phyloP scores from a whole-genome alignment of 2,888 invertebrate species.

The Lepetodrilus schrolli region DNA sequence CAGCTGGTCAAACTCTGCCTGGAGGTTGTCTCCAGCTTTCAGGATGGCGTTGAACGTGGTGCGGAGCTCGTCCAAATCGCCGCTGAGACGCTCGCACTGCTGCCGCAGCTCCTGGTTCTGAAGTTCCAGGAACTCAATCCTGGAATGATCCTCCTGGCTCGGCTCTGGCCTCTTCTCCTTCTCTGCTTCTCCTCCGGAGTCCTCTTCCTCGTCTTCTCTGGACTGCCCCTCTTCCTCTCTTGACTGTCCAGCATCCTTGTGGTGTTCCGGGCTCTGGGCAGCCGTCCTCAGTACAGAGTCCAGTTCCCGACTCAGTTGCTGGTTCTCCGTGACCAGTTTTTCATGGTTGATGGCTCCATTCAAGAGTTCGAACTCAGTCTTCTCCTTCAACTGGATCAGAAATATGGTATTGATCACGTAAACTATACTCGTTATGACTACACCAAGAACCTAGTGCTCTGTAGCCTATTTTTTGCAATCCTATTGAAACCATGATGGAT shows the following conservation, averaged over 20 bases:
- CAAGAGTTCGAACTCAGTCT: constrained; percentile 28
- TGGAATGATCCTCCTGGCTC: background rate
- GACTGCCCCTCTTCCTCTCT: constrained; percentile 42
- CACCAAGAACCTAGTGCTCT: too few species aligned
- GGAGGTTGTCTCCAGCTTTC: constrained; percentile 66
- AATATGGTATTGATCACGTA: too few species aligned
- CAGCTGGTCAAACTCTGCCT: constrained; percentile 50
- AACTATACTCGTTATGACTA: too few species aligned
- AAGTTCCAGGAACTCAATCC: constrained; percentile 25
- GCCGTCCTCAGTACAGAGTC: constrained; percentile 36
- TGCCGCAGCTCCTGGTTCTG: constrained; percentile 44
- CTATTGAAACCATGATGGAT: too few species aligned
- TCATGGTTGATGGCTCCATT: constrained; percentile 45
- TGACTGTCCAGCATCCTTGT: constrained; percentile 38
- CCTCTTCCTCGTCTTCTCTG: background rate
- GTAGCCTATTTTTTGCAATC: too few species aligned
- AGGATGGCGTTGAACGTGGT: constrained; percentile 52
- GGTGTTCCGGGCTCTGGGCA: constrained; percentile 22
- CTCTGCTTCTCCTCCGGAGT: background rate
- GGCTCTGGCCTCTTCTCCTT: constrained; percentile 32
- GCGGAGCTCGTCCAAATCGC: constrained; percentile 58
- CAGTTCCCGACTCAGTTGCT: constrained; percentile 39
- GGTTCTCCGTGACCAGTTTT: constrained; percentile 48
- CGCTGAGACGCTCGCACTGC: constrained; percentile 46
- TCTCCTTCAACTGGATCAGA: constrained; percentile 35